A percentile compares a stretch with the other conserved stretches of the same genome.
These are phyloP conservation scores for Epizoanthus ramosus DNA, from an alignment of 92 coral and sea anemone species.

Conservation along the genomic window DNA sequence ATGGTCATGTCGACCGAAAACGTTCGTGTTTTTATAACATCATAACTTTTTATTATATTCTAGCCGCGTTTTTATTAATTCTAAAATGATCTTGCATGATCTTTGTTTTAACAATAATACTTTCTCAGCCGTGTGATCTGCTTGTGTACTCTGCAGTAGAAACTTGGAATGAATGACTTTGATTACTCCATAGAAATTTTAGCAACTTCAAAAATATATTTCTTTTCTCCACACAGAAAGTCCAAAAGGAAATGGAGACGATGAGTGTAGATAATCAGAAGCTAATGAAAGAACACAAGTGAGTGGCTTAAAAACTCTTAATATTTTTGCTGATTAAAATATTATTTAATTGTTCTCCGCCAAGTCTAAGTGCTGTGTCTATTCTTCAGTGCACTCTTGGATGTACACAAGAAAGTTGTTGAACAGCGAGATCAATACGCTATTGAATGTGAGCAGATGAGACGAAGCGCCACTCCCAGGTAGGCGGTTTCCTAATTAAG, in stretches of 20 bases:
- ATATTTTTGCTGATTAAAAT: neutral
- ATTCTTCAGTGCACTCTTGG: constrained; percentile 79
- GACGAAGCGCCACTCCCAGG: constrained; percentile 99
- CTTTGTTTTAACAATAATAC: no score
- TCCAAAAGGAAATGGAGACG: constrained; percentile 79
- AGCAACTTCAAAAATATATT: neutral
- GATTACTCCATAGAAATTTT: neutral
- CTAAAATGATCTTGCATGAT: no score
- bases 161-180: neutral
- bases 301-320: constrained; percentile 10
- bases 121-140: no score
- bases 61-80: no score
- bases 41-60: no score
- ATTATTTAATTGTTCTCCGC: neutral
- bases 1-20: no score
- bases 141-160: no score
- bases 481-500: constrained; percentile 12
- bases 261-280: constrained; percentile 71
- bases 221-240: constrained; percentile 53
- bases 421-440: constrained; percentile 94
- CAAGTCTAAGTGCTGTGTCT: neutral
- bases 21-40: no score
- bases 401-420: constrained; percentile 92
- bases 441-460: constrained; percentile 91
- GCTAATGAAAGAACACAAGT: constrained; percentile 97